Base-by-base conservation (phyloP, 2,888 invertebrate genomes). In the Linnaemya vulpina region DNA sequence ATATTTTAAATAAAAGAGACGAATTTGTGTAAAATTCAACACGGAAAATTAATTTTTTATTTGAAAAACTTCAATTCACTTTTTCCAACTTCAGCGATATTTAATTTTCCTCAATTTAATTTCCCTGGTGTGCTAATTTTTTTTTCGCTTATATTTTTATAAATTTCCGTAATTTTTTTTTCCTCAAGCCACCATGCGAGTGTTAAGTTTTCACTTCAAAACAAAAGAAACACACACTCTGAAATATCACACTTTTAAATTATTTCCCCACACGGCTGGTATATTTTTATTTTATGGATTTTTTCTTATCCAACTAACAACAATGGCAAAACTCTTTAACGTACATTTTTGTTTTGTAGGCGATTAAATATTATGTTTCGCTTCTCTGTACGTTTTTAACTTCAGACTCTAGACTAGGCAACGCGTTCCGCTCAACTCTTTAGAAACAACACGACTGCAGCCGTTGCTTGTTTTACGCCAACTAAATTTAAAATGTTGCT, bases 401-500 rank as follows among this genome's bases (percentile, higher is more conserved):
- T 20, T 10, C 40, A 68, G 30, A 38, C 38, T 55, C 1, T 22
- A 55, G 17, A 76, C 22, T 43, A 43, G 65, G 40, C 5, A 46
- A 46, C 65, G 40, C 71, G 43, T 62, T 58, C 67, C 75, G 78
- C 55, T 58, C 11, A 17, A 62, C 58, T 17, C 43, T 60, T 20
- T 63, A n/a, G n/a, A 65, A 53, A 62, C 53, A 77, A 75, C 78
- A 82, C 85, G 85, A 82, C 82, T 82, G 65, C n/a, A 75, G 74
- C 65, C 49, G 68, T 70, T 78, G 82, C 78, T 75, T 78, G 82
- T 82, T 78, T 75, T 62, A 82, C 75, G 75, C 82, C 82, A 85
- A 82, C 82, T 82, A 60, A 82, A 82, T 79, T 5, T 46, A 65
- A 82, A 74, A 65, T 8, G 43, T 58, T 58, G 71, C 15, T 22